Evolutionary conservation across 2,797 vertebrate species (phyloP).

Genomic region (Crotalus adamanteus): DNA sequence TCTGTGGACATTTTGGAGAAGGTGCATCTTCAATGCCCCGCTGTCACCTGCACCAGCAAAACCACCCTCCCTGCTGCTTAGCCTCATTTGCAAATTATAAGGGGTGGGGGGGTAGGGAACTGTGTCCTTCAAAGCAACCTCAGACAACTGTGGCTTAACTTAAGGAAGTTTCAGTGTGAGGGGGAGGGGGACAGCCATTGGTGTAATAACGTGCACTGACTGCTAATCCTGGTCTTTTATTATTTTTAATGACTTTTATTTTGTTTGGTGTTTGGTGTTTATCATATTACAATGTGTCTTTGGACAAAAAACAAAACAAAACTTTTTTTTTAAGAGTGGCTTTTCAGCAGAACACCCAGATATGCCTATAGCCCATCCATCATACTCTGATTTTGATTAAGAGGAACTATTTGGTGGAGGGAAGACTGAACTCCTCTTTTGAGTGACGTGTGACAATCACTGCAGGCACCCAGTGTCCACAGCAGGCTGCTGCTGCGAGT

Average conservation of each 20-base stretch:
- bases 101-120: not conserved
- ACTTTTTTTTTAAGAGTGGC: not conserved
- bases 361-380: not conserved
- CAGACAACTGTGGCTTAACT: not conserved
- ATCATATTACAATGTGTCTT: slow-evolving; percentile 56
- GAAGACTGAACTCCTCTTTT: not conserved
- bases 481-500: not conserved
- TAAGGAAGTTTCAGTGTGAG: not conserved
- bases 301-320: slow-evolving; percentile 36
- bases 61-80: not conserved
- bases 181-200: not conserved
- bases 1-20: slow-evolving; percentile 1
- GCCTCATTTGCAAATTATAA: not conserved
- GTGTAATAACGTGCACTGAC: slow-evolving; percentile 25
- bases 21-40: not conserved
- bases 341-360: slow-evolving; percentile 8
- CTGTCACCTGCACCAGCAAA: not conserved
- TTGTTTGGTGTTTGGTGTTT: slow-evolving; percentile 69
- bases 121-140: not conserved
- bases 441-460: slow-evolving; percentile 25
- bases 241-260: slow-evolving; percentile 13
- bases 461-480: not conserved
- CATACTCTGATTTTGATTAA: not conserved
- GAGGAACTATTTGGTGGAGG: not conserved
- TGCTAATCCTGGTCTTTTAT: slow-evolving; percentile 14